These are phyloP conservation scores for Oryctolagus cuniculus DNA, from an alignment of 2,113 vertebrate species.

Conservation along the genomic window mOryCun1.1 NC_091432.1:7331501-7332000, in stretches of 20 bases:
- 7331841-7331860: neutral
- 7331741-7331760: neutral
- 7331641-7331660: too few species aligned
- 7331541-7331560: neutral
- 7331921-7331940: neutral
- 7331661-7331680: neutral
- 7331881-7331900: neutral
- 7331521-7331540: neutral
- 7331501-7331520: neutral
- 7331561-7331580: neutral
- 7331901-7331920: neutral
- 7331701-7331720: neutral
- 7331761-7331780: rapidly evolving
- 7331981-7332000: neutral
- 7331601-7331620: neutral
- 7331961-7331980: neutral
- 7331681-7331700: neutral
- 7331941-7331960: neutral
- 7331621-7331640: neutral
- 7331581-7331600: neutral
- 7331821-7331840: neutral
- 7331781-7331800: neutral
- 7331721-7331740: neutral
- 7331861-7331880: neutral
- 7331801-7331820: too few species aligned